Evolutionary conservation across 1,140 invertebrate species (phyloP), one percentile per base, ranked within the genome.

Genomic region (Macrobrachium rosenbergii): DNA sequence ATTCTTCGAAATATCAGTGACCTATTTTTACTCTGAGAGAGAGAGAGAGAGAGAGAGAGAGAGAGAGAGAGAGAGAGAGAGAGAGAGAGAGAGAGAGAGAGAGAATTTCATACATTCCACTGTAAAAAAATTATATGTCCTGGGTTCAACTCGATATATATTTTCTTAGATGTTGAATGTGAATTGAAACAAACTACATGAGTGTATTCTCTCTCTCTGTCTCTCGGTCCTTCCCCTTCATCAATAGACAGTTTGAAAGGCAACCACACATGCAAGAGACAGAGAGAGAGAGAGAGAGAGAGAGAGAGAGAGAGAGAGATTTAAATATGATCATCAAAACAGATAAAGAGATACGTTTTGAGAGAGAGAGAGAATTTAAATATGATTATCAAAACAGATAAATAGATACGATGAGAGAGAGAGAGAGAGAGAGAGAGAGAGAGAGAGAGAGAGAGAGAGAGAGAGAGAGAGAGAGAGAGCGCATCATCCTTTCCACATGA

Each of bases 381-480:
- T 28, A 37, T 45, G 11, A 45, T 2, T 8, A 76, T 28, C 10
- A 37, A 76, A 11, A 43, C 6, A 7, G 28, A 37, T n/a, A 45
- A 76, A 45, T 28, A 37, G 21, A 76, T 19, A 77, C 14, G 3
- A 77, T 17, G 58, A 19, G 58, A 77, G 58, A 23, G 19, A n/a
- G 58, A 14, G 2, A 19, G 75, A 52, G 58, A 19, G 2, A 19
- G 43, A 23, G 58, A 52, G 28, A 11, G 6, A 59, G 43, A 52
- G 75, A 77, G 17, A n/a, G 17, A 77, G 58, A 43, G 73, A 77
- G 52, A 75, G 72, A 28, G 19, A 23, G 52, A 37, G 28, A 75
- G 16, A 16, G 52, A 23, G 52, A 75, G 52, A 75, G 19, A 37
- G 19, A 63, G 21, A 80, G 59, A 59, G 19, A 52, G n/a, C 0